Evolutionary conservation across 1,140 invertebrate species (phyloP).

Genomic region (Aphelinus atriplicis): DNA sequence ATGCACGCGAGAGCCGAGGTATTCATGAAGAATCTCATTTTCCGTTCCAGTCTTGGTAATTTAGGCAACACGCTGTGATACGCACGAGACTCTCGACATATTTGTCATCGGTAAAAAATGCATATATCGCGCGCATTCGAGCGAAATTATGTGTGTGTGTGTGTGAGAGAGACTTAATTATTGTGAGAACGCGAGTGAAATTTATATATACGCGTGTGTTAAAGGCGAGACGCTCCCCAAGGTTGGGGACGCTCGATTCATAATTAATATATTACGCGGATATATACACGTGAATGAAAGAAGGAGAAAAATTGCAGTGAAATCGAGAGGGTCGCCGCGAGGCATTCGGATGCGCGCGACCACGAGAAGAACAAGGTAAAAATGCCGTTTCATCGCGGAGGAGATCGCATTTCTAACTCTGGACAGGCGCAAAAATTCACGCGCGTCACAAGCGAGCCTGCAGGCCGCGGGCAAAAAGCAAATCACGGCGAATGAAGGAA

Average conservation of each 20-base stretch:
- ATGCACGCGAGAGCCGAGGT: background rate
- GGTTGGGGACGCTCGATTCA: background rate
- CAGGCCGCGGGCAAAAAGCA: constrained; percentile 17
- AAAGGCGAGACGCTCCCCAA: background rate
- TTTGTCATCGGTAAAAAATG: too few species aligned
- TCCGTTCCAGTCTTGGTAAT: background rate
- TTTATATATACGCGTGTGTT: background rate
- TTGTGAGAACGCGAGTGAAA: background rate
- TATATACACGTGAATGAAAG: background rate
- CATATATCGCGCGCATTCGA: too few species aligned
- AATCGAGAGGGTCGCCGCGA: background rate
- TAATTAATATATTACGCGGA: background rate
- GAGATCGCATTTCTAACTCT: constrained; percentile 39
- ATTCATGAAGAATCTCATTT: constrained; percentile 29
- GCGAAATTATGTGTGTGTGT: background rate
- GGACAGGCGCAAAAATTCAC: constrained; percentile 35
- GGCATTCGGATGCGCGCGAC: too few species aligned
- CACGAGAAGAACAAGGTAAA: background rate
- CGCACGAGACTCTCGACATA: too few species aligned
- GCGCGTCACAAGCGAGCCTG: constrained; percentile 10
- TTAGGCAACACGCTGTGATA: background rate
- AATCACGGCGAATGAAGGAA: constrained; percentile 33
- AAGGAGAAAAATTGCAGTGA: background rate
- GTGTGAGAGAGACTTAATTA: background rate
- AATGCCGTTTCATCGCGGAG: constrained; percentile 21